phyloP scores from a whole-genome alignment of 2,113 vertebrate genomes.

The Lophochroa leadbeateri region DNA sequence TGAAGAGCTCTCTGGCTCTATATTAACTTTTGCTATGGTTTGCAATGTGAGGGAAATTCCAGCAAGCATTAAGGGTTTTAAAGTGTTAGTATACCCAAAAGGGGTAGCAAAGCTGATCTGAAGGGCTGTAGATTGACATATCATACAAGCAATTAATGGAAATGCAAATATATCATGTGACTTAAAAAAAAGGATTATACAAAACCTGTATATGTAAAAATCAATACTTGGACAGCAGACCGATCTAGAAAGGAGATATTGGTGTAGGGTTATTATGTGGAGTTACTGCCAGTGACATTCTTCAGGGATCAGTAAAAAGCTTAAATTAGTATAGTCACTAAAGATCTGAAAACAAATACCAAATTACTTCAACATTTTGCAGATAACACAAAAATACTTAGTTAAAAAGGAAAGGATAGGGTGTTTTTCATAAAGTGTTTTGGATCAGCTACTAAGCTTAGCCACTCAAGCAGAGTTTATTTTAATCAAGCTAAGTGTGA shows the following conservation, averaged over 20 bases:
- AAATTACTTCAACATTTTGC: not conserved
- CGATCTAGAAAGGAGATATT: not conserved
- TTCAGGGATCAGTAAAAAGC: not conserved
- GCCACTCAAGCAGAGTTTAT: not conserved
- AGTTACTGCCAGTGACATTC: not conserved
- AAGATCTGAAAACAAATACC: not conserved
- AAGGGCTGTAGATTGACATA: not conserved
- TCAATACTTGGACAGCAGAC: not conserved
- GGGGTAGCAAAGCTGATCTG: not conserved
- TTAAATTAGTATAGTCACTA: not conserved
- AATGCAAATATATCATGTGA: not conserved
- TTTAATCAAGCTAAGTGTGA: not conserved
- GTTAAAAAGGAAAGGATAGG: not conserved
- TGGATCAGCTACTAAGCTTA: not conserved
- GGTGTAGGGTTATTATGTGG: not conserved
- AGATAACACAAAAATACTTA: not conserved
- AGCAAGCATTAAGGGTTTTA: not conserved
- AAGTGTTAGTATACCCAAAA: not conserved
- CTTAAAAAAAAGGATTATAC: not conserved
- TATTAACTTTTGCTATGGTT: not conserved
- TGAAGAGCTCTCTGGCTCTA: not conserved
- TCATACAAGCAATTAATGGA: not conserved
- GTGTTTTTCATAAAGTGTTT: not conserved
- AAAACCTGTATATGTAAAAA: not conserved
- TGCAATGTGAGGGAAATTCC: not conserved